Conservation (phyloP, 2,113 vertebrate genomes). For the Pyxicephalus adspersus region DNA sequence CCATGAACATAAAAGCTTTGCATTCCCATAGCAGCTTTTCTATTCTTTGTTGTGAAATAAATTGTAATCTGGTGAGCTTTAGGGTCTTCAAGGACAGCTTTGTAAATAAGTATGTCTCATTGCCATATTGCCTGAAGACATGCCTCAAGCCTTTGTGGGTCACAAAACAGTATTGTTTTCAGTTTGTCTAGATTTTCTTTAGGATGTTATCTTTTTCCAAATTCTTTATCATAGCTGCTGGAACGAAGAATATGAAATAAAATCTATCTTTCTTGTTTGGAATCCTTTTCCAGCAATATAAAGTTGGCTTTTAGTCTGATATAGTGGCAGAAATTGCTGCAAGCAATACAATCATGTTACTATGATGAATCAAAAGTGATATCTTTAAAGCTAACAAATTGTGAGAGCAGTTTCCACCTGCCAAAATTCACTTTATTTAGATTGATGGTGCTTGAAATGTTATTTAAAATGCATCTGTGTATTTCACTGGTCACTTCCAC, state of each 20-base stretch:
- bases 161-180: slow-evolving; percentile 43
- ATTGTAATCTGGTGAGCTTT: slow-evolving; percentile 37
- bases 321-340: slow-evolving; percentile 22
- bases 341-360: slow-evolving; percentile 10
- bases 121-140: slow-evolving; percentile 39
- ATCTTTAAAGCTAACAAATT: slow-evolving; percentile 28
- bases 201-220: slow-evolving; percentile 12
- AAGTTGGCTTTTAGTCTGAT: slow-evolving; percentile 21
- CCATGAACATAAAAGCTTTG: slow-evolving; percentile 12
- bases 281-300: slow-evolving; percentile 6
- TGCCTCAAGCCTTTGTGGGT: slow-evolving; percentile 42
- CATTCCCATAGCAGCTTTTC: slow-evolving; percentile 4
- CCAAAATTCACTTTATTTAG: background rate
- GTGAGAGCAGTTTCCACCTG: slow-evolving; percentile 16
- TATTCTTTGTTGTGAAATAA: slow-evolving; percentile 24
- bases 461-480: background rate
- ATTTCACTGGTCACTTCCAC: too few species aligned
- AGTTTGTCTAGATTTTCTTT: slow-evolving; percentile 18
- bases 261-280: slow-evolving; percentile 12
- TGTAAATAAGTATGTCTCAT: slow-evolving; percentile 49
- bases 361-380: slow-evolving; percentile 46
- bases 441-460: background rate
- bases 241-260: slow-evolving; percentile 9
- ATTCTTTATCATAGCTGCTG: slow-evolving; percentile 17
- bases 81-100: slow-evolving; percentile 34